A percentile compares a stretch with the other conserved stretches of the same genome.
These are phyloP conservation scores for Oncorhynchus keta DNA, from an alignment of 2,113 vertebrate species.

Conservation along the genomic window DNA sequence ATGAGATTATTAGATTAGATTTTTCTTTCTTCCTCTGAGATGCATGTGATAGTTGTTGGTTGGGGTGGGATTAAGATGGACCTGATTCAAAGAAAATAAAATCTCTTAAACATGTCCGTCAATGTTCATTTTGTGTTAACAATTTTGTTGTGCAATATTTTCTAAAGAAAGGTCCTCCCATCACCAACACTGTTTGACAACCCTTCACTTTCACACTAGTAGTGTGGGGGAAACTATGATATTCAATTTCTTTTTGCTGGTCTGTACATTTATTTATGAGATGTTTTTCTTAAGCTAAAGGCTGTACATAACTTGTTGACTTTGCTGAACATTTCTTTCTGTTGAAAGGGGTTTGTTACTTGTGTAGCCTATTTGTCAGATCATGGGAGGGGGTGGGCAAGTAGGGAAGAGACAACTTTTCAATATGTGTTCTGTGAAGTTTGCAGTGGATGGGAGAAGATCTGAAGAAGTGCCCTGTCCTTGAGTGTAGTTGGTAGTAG, in stretches of 20 bases:
- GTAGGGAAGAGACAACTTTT: conserved; percentile 44
- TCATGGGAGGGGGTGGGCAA: conserved; percentile 1
- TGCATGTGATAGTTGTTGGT: conserved; percentile 51
- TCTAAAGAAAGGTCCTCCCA: conserved; percentile 38
- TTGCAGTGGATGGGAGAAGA: conserved; percentile 62
- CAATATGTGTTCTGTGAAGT: conserved; percentile 59
- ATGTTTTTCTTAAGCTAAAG: conserved; percentile 71
- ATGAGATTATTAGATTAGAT: conserved; percentile 47
- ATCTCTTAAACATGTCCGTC: conserved; percentile 51
- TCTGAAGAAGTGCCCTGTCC: conserved; percentile 64
- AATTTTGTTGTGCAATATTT: conserved; percentile 85
- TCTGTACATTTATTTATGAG: conserved; percentile 82
- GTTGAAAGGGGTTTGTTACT: conserved; percentile 69
- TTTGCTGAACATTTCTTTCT: conserved; percentile 70
- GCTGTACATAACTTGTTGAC: conserved; percentile 69
- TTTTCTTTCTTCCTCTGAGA: conserved; percentile 23
- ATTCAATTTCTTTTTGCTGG: conserved; percentile 63
- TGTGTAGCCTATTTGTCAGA: conserved; percentile 51
- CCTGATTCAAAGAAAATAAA: conserved; percentile 43
- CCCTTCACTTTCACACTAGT: conserved; percentile 47
- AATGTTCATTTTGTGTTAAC: conserved; percentile 61
- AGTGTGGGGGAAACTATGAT: conserved; percentile 35
- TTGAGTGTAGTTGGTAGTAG: conserved; percentile 70
- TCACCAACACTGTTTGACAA: conserved; percentile 65
- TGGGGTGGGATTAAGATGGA: neutral